Evolutionary conservation across 2,888 invertebrate genomes (phyloP).

Genomic region (Pimpla rufipes): DNA sequence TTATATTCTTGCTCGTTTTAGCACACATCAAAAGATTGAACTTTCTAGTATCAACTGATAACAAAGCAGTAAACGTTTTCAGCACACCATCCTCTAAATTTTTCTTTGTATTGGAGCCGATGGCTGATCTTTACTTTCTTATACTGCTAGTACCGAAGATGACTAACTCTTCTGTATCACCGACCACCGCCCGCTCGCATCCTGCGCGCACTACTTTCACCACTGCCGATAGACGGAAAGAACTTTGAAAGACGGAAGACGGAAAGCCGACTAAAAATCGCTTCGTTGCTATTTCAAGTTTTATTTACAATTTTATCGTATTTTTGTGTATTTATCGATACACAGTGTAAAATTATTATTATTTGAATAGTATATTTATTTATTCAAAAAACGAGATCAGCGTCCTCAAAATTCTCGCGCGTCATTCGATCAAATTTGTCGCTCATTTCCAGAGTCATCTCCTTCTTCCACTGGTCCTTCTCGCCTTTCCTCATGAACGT

Average conservation of each 20-base stretch:
- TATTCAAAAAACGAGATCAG: constrained; percentile 71
- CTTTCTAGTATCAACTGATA: no score
- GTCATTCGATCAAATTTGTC: constrained; percentile 86
- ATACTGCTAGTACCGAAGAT: background rate
- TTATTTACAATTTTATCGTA: background rate
- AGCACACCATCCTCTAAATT: no score
- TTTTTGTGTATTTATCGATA: background rate
- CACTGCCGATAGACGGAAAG: background rate
- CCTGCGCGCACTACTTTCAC: constrained; percentile 8
- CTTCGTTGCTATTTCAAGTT: no score
- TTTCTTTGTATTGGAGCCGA: background rate
- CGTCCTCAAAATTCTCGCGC: constrained; percentile 78
- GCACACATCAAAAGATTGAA: no score
- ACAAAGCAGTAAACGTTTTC: no score
- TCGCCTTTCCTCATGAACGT: constrained; percentile 86
- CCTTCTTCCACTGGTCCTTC: constrained; percentile 84
- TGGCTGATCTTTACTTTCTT: background rate
- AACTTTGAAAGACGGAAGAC: no score
- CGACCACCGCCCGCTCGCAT: background rate
- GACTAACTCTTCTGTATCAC: background rate
- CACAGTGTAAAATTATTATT: background rate
- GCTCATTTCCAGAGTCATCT: constrained; percentile 78
- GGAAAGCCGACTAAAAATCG: no score
- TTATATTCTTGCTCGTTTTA: no score
- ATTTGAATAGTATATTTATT: background rate